Evolutionary conservation across 1,140 invertebrate species (phyloP).

Genomic region (Zophobas atratus): DNA sequence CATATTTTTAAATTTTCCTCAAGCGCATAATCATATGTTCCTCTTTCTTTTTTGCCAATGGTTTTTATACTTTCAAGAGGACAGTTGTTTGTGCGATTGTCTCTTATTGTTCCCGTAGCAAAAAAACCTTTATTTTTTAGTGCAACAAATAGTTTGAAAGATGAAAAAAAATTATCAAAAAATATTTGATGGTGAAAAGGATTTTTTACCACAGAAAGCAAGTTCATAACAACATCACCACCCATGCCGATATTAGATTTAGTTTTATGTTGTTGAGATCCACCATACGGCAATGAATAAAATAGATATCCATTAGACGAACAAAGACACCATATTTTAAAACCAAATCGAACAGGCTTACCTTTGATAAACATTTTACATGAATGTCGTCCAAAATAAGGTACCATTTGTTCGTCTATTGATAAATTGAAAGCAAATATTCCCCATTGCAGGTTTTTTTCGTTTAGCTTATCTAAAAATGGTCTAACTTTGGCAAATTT

Average conservation of each 20-base stretch:
- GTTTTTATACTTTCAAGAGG: conserved; percentile 27
- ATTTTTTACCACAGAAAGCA: conserved; percentile 47
- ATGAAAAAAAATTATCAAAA: conserved; percentile 53
- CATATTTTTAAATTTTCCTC: conserved; percentile 11
- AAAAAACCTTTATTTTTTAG: conserved; percentile 47
- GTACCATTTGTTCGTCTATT: conserved; percentile 70
- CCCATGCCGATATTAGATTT: conserved; percentile 45
- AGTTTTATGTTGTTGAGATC: conserved; percentile 10
- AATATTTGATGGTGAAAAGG: conserved; percentile 42
- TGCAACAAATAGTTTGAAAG: conserved; percentile 46
- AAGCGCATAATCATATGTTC: background rate
- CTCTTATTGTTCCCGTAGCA: conserved; percentile 43
- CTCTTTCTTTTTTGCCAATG: conserved; percentile 1
- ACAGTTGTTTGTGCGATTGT: conserved; percentile 37
- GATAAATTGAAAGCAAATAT: background rate
- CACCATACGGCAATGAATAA: conserved; percentile 44
- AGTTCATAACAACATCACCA: conserved; percentile 40
- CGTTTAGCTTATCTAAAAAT: conserved; percentile 55
- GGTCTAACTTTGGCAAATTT: conserved; percentile 62
- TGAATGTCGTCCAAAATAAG: conserved; percentile 70
- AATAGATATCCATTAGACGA: conserved; percentile 51
- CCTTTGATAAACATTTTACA: conserved; percentile 69
- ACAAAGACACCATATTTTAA: conserved; percentile 66
- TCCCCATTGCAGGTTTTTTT: background rate
- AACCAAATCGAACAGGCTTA: conserved; percentile 69